A percentile compares a stretch with the other conserved stretches of the same genome.
phyloP scores from a whole-genome alignment of 2,797 vertebrate species.

The Brachymystax lenok region DNA sequence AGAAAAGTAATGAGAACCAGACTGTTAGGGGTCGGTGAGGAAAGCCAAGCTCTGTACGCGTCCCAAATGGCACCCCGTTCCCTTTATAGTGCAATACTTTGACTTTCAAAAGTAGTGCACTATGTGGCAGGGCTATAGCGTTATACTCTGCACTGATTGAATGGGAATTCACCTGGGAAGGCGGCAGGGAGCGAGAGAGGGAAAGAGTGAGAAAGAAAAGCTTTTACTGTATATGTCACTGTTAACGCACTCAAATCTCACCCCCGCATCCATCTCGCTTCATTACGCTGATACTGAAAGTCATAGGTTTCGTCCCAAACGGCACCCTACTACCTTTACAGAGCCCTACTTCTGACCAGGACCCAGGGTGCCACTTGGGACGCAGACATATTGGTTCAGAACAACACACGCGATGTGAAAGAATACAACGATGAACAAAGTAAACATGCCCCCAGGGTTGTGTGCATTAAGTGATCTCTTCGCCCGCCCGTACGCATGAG shows the following conservation, averaged over 20 bases:
- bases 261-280: neutral
- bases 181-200: neutral
- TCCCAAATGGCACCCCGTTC: neutral
- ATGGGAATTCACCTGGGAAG: neutral
- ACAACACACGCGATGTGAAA: neutral
- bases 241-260: neutral
- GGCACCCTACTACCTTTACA: neutral
- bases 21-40: neutral
- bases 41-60: neutral
- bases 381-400: neutral
- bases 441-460: neutral
- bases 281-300: neutral
- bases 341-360: neutral
- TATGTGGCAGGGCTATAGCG: neutral
- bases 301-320: neutral
- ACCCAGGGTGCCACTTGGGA: neutral
- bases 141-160: neutral
- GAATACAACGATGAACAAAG: neutral
- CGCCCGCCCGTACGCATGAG: too few species aligned
- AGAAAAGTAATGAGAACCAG: neutral
- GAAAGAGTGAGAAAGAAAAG: too few species aligned
- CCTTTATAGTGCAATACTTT: neutral
- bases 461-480: neutral
- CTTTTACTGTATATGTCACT: neutral
- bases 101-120: neutral